Evolutionary conservation across 2,113 vertebrate species (phyloP).

Genomic region (Dromiciops gliroides): DNA sequence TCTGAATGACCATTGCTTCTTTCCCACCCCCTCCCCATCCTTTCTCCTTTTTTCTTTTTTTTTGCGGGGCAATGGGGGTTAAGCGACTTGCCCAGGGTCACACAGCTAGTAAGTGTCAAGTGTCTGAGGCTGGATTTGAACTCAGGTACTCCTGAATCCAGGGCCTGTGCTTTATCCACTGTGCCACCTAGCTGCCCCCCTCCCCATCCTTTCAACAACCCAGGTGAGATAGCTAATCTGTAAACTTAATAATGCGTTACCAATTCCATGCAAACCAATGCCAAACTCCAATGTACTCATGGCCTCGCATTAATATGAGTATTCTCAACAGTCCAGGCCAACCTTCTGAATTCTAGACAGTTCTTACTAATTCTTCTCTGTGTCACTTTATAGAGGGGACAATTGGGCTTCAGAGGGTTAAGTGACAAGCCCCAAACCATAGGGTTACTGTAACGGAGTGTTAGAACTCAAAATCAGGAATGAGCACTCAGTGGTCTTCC

Average conservation of each 20-base stretch:
- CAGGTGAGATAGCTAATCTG: background rate
- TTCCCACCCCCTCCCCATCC: too few species aligned
- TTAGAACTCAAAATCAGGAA: background rate
- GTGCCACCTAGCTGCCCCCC: too few species aligned
- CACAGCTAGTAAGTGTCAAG: too few species aligned
- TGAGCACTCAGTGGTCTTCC: background rate
- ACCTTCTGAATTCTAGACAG: background rate
- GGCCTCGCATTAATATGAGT: background rate
- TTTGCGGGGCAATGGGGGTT: too few species aligned
- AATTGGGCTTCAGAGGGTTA: background rate
- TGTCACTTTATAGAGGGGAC: background rate
- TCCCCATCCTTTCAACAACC: background rate
- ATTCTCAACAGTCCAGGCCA: background rate
- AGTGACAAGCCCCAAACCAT: background rate
- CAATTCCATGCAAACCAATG: background rate
- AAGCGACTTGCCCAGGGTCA: too few species aligned
- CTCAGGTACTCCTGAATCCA: too few species aligned
- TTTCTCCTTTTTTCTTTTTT: too few species aligned
- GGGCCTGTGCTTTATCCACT: too few species aligned
- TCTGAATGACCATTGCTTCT: too few species aligned
- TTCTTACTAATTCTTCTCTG: background rate
- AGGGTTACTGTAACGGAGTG: background rate
- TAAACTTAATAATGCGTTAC: background rate
- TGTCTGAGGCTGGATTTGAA: too few species aligned
- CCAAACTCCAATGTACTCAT: background rate